A percentile compares a stretch with the other conserved stretches of the same genome.
These are phyloP conservation scores for Trilocha varians DNA, from an alignment of 2,888 invertebrate genomes.

Conservation along the genomic window DNA sequence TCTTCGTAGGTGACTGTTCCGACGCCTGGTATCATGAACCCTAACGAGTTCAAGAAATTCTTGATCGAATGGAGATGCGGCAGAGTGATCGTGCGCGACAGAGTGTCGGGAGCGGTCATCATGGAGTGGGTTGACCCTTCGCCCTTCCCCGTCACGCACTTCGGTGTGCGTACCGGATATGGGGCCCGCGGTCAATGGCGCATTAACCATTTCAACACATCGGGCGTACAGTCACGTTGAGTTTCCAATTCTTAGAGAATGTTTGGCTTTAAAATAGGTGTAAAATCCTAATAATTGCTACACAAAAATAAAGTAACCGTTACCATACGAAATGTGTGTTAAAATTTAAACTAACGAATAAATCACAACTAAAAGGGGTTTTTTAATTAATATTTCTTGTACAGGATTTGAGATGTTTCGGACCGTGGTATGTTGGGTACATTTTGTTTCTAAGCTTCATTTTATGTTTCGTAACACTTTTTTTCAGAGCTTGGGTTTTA, in stretches of 20 bases:
- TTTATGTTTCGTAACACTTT: background rate
- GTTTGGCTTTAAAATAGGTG: constrained; percentile 35
- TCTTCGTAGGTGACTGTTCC: constrained; percentile 69
- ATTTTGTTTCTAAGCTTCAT: constrained; percentile 39
- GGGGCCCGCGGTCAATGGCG: constrained; percentile 78
- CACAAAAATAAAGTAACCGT: no score
- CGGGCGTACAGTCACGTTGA: constrained; percentile 47
- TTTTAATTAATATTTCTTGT: background rate
- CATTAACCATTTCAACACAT: constrained; percentile 49
- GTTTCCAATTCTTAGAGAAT: constrained; percentile 30
- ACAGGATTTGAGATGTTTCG: constrained; percentile 26
- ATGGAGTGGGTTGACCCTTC: constrained; percentile 76
- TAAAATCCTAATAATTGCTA: constrained; percentile 48
- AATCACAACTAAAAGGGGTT: no score
- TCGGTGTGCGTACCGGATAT: constrained; percentile 77
- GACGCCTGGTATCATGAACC: constrained; percentile 72
- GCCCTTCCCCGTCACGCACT: constrained; percentile 74
- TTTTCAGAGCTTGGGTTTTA: no score
- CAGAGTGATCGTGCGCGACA: constrained; percentile 62
- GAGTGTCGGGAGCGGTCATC: constrained; percentile 59
- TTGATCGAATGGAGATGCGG: constrained; percentile 73
- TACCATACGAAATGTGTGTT: no score
- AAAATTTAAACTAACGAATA: no score
- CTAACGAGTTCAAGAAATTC: constrained; percentile 72
- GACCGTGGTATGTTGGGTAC: constrained; percentile 65